These are phyloP conservation scores for Apocrypta bakeri DNA, from an alignment of 1,140 invertebrate genomes.

Conservation along the genomic window DNA sequence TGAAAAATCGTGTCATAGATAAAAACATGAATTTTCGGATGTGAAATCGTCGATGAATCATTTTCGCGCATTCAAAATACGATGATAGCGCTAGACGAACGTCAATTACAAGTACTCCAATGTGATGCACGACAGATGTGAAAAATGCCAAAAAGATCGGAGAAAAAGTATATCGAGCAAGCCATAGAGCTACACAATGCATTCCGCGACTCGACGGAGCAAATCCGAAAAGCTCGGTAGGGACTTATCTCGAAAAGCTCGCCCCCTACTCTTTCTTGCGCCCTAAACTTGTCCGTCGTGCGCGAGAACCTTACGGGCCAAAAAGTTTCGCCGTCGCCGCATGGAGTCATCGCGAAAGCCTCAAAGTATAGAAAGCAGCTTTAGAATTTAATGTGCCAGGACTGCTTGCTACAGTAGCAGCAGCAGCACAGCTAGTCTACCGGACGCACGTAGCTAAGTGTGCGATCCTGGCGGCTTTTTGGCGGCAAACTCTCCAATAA, in stretches of 20 bases:
- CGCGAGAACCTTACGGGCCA: not conserved
- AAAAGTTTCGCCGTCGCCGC: constrained; percentile 24
- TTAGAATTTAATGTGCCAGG: constrained; percentile 63
- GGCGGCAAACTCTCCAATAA: constrained; percentile 52
- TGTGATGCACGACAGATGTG: too few relatives aligned
- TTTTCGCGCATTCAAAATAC: too few relatives aligned
- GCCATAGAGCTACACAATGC: constrained; percentile 9
- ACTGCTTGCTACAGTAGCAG: constrained; percentile 3
- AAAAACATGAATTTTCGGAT: too few relatives aligned
- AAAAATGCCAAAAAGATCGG: not conserved
- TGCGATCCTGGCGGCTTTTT: constrained; percentile 20
- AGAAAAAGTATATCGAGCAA: not conserved
- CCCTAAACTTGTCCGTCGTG: not conserved
- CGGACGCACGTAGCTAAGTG: not conserved
- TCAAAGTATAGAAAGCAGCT: constrained; percentile 60
- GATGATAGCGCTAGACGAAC: too few relatives aligned
- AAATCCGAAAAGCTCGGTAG: constrained; percentile 34
- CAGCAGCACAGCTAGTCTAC: too few relatives aligned
- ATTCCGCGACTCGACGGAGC: not conserved
- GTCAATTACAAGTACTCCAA: too few relatives aligned
- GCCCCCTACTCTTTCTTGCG: constrained; percentile 7
- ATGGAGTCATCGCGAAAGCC: constrained; percentile 44
- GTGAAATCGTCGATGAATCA: too few relatives aligned
- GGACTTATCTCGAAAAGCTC: constrained; percentile 44
- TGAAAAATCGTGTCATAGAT: too few relatives aligned